Conservation (phyloP, 2,888 invertebrate species). For the Anoncus sp. region DNA sequence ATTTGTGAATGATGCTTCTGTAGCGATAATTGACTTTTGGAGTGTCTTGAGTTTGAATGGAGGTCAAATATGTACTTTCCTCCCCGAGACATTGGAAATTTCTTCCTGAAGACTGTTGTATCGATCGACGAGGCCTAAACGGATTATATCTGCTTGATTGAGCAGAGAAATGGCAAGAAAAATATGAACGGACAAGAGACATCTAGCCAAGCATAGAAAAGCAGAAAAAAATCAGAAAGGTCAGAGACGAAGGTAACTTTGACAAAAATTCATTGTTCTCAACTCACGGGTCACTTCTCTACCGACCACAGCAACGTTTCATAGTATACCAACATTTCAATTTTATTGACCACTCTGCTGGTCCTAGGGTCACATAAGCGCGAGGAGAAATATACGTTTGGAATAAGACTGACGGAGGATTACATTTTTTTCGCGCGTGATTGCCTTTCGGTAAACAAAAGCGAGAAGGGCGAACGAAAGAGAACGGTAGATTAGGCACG, state of each 20-base stretch:
- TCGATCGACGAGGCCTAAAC: conserved; percentile 64
- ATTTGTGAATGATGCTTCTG: conserved; percentile 8
- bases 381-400: conserved; percentile 21
- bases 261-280: conserved; percentile 24
- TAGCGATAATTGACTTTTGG: background rate
- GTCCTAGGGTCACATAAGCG: conserved; percentile 10
- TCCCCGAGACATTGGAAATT: background rate
- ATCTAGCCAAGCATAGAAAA: background rate
- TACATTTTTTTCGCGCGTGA: conserved; percentile 71
- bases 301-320: conserved; percentile 17
- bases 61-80: background rate
- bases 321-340: background rate
- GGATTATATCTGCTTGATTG: conserved; percentile 74
- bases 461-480: conserved; percentile 28
- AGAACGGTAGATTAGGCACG: conserved; percentile 36
- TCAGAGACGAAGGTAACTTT: background rate
- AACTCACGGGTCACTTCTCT: background rate
- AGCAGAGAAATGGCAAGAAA: conserved; percentile 69
- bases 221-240: conserved; percentile 1
- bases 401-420: conserved; percentile 55
- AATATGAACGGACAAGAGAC: conserved; percentile 42
- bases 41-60: background rate
- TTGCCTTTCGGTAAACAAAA: conserved; percentile 72
- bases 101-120: background rate
- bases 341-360: background rate